Conservation (phyloP, 2,888 invertebrate genomes). For the Nomada fucata region DNA sequence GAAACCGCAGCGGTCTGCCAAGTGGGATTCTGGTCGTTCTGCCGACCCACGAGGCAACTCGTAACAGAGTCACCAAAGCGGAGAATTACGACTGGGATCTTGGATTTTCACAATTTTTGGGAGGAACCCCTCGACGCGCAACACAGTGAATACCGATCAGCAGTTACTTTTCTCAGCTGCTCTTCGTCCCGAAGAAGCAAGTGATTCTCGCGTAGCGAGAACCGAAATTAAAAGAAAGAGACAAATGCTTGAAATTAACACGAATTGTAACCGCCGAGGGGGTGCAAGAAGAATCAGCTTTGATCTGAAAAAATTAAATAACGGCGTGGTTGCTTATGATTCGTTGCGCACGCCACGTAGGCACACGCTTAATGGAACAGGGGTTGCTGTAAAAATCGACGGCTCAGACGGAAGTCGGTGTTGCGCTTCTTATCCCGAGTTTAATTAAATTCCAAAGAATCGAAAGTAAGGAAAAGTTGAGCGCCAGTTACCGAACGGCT, state of each 20-base stretch:
- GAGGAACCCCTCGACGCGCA: constrained; percentile 38
- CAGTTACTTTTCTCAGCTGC: background rate
- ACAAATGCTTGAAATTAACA: too few relatives aligned
- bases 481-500: constrained; percentile 49
- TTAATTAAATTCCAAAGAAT: constrained; percentile 76
- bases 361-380: constrained; percentile 41
- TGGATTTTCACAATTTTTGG: constrained; percentile 53
- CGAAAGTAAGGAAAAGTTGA: constrained; percentile 66
- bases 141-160: constrained; percentile 33
- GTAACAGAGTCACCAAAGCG: constrained; percentile 74
- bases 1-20: constrained; percentile 76
- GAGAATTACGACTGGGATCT: constrained; percentile 74
- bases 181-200: background rate
- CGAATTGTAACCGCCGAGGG: too few relatives aligned
- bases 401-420: constrained; percentile 38
- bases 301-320: too few relatives aligned
- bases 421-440: constrained; percentile 55
- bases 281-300: too few relatives aligned
- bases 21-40: constrained; percentile 74
- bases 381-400: constrained; percentile 50
- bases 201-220: too few relatives aligned
- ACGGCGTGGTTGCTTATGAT: background rate
- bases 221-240: too few relatives aligned
- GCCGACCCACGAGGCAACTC: constrained; percentile 68
- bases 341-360: background rate